Conservation (phyloP, 2,888 invertebrate species). For the Leucophenga montana region DNA sequence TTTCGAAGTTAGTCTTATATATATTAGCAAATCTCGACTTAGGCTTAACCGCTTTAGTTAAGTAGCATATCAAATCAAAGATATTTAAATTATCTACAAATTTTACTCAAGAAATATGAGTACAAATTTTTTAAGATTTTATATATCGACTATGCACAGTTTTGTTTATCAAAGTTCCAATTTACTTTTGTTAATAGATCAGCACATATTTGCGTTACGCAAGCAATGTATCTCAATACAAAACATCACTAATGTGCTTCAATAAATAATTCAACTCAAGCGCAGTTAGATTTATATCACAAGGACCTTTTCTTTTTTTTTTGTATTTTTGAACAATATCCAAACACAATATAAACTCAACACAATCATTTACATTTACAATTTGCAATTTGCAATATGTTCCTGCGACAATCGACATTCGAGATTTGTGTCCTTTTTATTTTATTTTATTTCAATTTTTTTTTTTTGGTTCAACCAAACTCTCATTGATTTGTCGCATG, state of each 20-base stretch:
- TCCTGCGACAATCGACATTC: not conserved
- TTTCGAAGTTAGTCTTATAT: too few species aligned
- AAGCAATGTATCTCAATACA: not conserved
- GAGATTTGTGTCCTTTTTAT: not conserved
- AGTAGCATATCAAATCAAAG: too few species aligned
- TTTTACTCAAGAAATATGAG: too few species aligned
- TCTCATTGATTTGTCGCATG: conserved; percentile 53
- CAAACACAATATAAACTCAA: conserved; percentile 28
- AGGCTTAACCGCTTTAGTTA: too few species aligned
- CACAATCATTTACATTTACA: conserved; percentile 45
- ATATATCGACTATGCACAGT: too few species aligned
- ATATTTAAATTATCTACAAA: too few species aligned
- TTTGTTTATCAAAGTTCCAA: not conserved
- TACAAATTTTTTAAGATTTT: too few species aligned
- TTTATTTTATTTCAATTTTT: too few species aligned
- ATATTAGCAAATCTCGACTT: too few species aligned
- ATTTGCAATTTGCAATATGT: conserved; percentile 27
- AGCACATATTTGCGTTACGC: too few species aligned
- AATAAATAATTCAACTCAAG: not conserved
- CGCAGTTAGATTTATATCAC: too few species aligned
- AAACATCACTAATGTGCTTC: not conserved
- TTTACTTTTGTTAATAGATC: too few species aligned
- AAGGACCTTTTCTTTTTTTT: not conserved
- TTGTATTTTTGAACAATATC: conserved; percentile 3
- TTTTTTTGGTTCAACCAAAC: not conserved